phyloP scores from a whole-genome alignment of 2,888 invertebrate species.

The Anarsia innoxiella region DNA sequence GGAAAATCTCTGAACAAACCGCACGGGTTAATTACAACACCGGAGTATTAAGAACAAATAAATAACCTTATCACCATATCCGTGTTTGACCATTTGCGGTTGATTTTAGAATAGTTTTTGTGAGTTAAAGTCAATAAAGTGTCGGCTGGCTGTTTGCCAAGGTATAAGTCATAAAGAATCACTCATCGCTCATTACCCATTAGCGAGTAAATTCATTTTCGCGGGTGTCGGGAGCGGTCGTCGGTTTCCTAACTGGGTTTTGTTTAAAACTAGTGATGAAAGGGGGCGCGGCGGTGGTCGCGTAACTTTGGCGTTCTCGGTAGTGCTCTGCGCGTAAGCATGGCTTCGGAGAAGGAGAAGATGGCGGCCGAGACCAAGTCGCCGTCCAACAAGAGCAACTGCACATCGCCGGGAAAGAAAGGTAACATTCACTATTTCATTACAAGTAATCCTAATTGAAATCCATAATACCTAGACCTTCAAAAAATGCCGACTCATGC shows the following conservation, averaged over 20 bases:
- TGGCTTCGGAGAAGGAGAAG: constrained; percentile 68
- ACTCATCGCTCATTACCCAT: constrained; percentile 56
- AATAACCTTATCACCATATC: constrained; percentile 23
- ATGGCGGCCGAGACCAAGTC: constrained; percentile 68
- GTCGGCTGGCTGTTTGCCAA: constrained; percentile 50
- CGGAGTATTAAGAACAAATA: constrained; percentile 6
- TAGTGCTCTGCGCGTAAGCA: constrained; percentile 40
- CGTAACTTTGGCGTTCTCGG: constrained; percentile 38
- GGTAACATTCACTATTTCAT: constrained; percentile 53
- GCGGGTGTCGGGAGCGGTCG: constrained; percentile 46
- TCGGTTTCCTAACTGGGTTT: constrained; percentile 7
- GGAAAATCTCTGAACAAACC: constrained; percentile 22
- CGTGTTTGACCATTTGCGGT: constrained; percentile 34
- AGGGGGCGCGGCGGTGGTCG: constrained; percentile 42
- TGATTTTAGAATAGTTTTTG: constrained; percentile 30
- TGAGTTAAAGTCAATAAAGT: constrained; percentile 49
- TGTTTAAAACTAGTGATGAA: constrained; percentile 48
- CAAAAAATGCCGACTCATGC: neutral
- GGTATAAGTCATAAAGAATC: constrained; percentile 39
- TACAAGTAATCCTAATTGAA: no score
- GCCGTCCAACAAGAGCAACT: constrained; percentile 65
- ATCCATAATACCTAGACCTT: neutral
- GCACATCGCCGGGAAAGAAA: constrained; percentile 69
- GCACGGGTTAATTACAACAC: constrained; percentile 18
- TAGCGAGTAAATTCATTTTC: constrained; percentile 27